Evolutionary conservation across 1,140 invertebrate genomes (phyloP), one percentile per base, ranked within the genome.

Genomic region (Listronotus oregonensis): DNA sequence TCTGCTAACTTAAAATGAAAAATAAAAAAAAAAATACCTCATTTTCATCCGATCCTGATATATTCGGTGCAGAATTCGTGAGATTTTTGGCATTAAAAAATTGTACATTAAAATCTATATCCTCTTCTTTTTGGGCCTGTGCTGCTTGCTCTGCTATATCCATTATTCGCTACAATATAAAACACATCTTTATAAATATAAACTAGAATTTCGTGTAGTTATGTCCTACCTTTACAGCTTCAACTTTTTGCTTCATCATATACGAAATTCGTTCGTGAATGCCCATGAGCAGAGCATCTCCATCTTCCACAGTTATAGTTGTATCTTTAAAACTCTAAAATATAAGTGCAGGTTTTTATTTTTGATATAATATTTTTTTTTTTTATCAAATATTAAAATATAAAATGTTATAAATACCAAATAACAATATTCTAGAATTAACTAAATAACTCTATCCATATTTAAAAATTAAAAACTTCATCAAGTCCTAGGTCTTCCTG

Each of bases 231-330:
- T 86, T 87, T 14, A 94, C 90, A 11, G 92, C 91, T 65, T 90
- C 90, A 61, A 93, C 88, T 82, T 93, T 94, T 3, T 90, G 83
- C 62, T 89, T 87, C 87, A 93, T 91, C 90, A 93, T 92, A 7
- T 85, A 86, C 69, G 89, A 86, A 59, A 94, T 89, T 68, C 91
- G 87, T 65, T 88, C 85, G 11, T 90, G 87, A 78, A 94, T 93
- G 50, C 88, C 88, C 64, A 87, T 85, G 2, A 92, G 86, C 67
- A 94, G 77, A 71, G 84, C 83, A 67, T 85, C 84, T 7, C 91
- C 90, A 79, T 90, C 87, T 71, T 89, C 83, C 8, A 84, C 80
- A 55, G 86, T 83, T 8, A 92, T 83, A 73, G 86, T 85, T 9
- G 88, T 88, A 40, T 86, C 83, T 76, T 90, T 90, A 76, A 89